Percentiles rank a stretch among this genome's conserved stretches.
Conservation (phyloP, 1,140 invertebrate species). For the Brachionus asplanchnoidis region DNA sequence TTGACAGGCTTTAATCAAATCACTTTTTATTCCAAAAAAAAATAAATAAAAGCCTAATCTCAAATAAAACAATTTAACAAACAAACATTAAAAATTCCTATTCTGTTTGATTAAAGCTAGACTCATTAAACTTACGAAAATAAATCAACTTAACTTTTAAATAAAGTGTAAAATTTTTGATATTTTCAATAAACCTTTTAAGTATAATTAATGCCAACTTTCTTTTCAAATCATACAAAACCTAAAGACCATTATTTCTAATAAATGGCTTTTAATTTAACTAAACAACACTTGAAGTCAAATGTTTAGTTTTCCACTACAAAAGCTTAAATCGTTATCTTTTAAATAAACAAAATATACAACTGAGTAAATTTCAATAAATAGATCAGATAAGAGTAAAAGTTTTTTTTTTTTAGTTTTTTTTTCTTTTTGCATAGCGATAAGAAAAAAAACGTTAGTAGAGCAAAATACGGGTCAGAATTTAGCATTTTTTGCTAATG, state of each 20-base stretch:
- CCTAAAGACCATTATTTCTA: not conserved
- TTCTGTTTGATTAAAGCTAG: not conserved
- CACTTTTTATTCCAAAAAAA: no score
- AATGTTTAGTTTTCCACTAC: not conserved
- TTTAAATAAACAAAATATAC: conserved; percentile 29
- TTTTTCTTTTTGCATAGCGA: not conserved
- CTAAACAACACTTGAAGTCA: not conserved
- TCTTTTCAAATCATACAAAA: not conserved
- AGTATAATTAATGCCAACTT: not conserved
- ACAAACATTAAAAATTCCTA: not conserved
- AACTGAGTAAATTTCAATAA: conserved; percentile 39
- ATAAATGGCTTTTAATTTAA: not conserved
- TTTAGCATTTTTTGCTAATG: conserved; percentile 27
- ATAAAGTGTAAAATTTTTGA: not conserved
- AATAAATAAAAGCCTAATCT: no score
- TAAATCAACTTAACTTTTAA: not conserved
- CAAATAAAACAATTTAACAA: not conserved
- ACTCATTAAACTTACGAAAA: not conserved
- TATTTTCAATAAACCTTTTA: not conserved
- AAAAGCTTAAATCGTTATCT: not conserved
- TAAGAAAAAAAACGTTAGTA: conserved; percentile 27
- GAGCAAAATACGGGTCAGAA: not conserved
- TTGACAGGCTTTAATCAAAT: no score
- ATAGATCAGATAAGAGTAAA: conserved; percentile 21
- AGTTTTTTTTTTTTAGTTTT: not conserved